These are phyloP conservation scores for Muscicapa adusta DNA, from an alignment of 2,113 vertebrate genomes.

Conservation along the genomic window DNA sequence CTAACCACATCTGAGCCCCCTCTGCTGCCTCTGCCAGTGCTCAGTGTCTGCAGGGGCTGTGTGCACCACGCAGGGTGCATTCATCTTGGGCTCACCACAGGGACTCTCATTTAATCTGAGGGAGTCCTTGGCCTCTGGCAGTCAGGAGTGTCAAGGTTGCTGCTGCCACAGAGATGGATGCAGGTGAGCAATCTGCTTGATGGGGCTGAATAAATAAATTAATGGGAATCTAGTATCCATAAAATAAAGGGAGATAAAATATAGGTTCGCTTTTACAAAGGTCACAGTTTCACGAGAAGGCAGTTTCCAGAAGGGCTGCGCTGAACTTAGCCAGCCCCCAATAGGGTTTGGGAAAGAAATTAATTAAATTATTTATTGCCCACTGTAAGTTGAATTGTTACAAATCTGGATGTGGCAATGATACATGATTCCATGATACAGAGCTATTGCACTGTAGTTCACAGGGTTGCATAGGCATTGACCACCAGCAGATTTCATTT, in stretches of 20 bases:
- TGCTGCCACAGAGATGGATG: constrained; percentile 37
- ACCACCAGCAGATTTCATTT: not conserved
- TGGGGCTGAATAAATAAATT: constrained; percentile 11
- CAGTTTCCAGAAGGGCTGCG: not conserved
- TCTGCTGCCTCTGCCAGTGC: not conserved
- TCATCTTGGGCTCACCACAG: not conserved
- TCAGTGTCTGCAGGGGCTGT: not conserved
- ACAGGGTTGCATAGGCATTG: not conserved
- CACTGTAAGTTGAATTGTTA: not conserved
- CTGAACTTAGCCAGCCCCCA: not conserved
- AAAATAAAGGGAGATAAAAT: constrained; percentile 20
- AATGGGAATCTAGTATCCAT: not conserved
- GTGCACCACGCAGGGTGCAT: not conserved
- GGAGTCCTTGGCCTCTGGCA: constrained; percentile 42
- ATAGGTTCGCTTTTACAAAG: not conserved
- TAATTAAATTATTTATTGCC: not conserved
- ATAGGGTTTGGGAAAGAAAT: not conserved
- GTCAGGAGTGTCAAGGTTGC: constrained; percentile 28
- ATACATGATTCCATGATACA: not conserved
- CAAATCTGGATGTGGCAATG: not conserved
- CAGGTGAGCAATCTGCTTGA: not conserved
- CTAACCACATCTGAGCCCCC: not conserved
- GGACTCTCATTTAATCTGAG: constrained; percentile 21
- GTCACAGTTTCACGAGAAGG: not conserved
- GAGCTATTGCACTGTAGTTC: not conserved